A percentile compares a stretch with the other conserved stretches of the same genome.
phyloP scores from a whole-genome alignment of 2,888 invertebrate species.

The Loripinus fragilis region DNA sequence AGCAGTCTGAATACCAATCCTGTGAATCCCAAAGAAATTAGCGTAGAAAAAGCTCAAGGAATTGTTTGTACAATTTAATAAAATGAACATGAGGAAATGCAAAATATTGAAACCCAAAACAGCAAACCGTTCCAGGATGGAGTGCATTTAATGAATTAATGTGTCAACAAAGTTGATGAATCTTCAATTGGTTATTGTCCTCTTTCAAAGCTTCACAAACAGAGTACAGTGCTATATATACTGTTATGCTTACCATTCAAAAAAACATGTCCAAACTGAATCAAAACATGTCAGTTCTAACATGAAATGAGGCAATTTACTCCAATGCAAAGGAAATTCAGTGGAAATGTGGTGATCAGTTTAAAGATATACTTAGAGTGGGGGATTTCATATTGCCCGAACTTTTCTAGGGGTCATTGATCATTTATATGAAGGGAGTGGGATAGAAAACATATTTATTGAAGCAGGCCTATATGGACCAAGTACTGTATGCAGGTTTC shows the following conservation, averaged over 20 bases:
- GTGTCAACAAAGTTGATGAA: neutral
- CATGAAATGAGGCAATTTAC: conserved; percentile 5
- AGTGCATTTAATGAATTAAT: neutral
- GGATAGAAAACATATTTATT: neutral
- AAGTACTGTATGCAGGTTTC: neutral
- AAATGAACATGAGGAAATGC: conserved; percentile 11
- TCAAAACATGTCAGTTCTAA: neutral
- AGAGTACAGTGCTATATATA: conserved; percentile 6
- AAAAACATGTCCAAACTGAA: neutral
- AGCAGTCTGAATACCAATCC: conserved; percentile 3
- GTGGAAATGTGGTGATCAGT: neutral
- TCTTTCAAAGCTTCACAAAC: neutral
- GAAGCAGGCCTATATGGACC: neutral
- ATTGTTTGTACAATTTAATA: conserved; percentile 6
- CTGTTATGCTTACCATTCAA: neutral
- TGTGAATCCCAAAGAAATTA: conserved; percentile 8
- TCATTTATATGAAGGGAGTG: conserved; percentile 1
- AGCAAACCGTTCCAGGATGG: neutral
- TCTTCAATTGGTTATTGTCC: conserved; percentile 7
- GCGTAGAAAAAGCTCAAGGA: conserved; percentile 3
- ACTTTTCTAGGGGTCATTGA: neutral
- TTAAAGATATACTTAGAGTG: neutral
- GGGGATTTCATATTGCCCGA: neutral
- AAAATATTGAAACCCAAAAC: neutral
- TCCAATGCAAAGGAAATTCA: conserved; percentile 5